Conservation (phyloP, 1,140 invertebrate genomes). For the Nephila pilipes region DNA sequence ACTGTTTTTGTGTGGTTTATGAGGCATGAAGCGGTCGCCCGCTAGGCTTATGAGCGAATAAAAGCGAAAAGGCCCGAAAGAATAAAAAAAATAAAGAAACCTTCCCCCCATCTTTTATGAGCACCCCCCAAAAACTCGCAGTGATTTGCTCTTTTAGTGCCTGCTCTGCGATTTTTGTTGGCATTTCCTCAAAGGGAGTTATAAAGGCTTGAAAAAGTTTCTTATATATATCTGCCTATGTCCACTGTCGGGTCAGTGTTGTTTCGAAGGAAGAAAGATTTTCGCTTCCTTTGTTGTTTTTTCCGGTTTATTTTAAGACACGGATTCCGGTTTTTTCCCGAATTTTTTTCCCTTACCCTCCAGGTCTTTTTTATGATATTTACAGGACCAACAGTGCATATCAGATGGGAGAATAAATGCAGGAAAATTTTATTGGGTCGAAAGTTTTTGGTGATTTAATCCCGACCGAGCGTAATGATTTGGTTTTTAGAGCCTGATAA, state of each 20-base stretch:
- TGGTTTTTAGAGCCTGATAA: constrained; percentile 25
- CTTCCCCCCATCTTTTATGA: constrained; percentile 53
- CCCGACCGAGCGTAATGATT: constrained; percentile 5
- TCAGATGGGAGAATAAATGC: constrained; percentile 31
- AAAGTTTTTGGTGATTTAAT: constrained; percentile 40
- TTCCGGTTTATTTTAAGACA: constrained; percentile 23
- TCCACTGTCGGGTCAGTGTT: background rate
- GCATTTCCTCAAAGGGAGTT: constrained; percentile 51
- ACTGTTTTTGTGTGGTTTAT: constrained; percentile 62
- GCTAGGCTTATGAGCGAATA: constrained; percentile 64
- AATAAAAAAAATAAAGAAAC: constrained; percentile 8
- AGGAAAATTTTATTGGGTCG: constrained; percentile 49
- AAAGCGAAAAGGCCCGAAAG: constrained; percentile 15
- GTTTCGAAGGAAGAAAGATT: constrained; percentile 22
- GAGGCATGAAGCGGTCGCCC: constrained; percentile 68
- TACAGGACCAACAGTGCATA: constrained; percentile 17
- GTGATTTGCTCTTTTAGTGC: constrained; percentile 60
- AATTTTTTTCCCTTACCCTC: background rate
- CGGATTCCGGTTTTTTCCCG: background rate
- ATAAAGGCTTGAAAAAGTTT: constrained; percentile 45
- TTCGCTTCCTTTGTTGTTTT: constrained; percentile 1
- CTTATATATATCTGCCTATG: background rate
- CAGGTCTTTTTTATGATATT: constrained; percentile 39
- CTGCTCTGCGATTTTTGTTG: constrained; percentile 23
- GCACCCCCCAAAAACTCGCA: constrained; percentile 4